Evolutionary conservation across 2,113 vertebrate genomes (phyloP).

Genomic region (Rissa tridactyla): DNA sequence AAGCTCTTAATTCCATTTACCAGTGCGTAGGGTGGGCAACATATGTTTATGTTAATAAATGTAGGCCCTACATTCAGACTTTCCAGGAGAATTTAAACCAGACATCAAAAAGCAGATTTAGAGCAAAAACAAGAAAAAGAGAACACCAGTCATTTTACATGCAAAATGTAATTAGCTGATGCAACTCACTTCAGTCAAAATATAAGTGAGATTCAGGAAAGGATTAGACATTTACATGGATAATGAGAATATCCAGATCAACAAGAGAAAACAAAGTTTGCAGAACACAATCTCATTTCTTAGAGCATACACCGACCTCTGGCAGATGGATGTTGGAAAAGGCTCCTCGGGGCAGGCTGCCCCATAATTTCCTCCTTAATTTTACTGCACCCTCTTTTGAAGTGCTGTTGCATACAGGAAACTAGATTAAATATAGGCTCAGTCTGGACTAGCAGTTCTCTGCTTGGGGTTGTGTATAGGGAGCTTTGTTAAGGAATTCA

Average conservation of each 20-base stretch:
- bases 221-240: background rate
- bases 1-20: background rate
- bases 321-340: background rate
- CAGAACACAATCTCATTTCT: background rate
- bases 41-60: background rate
- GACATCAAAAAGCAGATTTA: background rate
- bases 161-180: background rate
- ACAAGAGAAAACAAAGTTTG: background rate
- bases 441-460: background rate
- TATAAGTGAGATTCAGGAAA: background rate
- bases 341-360: background rate
- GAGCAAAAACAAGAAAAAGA: background rate
- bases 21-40: accelerated
- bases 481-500: background rate
- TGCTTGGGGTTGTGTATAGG: background rate
- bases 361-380: background rate
- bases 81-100: background rate
- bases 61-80: background rate
- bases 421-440: background rate
- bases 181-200: background rate
- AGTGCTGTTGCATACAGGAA: background rate
- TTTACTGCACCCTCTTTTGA: background rate
- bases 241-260: background rate
- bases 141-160: background rate
- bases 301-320: background rate